Conservation (phyloP, 2,113 vertebrate genomes). For the Myocastor coypus region DNA sequence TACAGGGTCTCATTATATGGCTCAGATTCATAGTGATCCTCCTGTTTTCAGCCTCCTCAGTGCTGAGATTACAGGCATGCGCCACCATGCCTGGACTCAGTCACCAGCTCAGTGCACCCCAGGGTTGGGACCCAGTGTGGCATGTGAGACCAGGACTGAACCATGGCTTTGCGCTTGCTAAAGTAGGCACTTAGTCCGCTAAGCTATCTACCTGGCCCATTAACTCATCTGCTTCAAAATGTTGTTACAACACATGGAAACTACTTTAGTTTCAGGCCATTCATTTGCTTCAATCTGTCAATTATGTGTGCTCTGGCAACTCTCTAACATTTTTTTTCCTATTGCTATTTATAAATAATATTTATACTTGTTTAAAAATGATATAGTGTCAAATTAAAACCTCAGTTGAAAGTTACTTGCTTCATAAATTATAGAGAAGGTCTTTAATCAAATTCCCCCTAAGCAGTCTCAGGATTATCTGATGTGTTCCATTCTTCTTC, state of each 20-base stretch:
- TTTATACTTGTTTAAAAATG: constrained; percentile 21
- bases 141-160: no score
- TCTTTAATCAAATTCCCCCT: not conserved
- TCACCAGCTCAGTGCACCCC: no score
- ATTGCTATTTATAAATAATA: not conserved
- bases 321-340: not conserved
- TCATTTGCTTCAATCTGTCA: constrained; percentile 25
- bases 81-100: no score
- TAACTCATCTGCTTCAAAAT: constrained; percentile 31
- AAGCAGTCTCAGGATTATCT: not conserved
- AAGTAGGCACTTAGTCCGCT: no score
- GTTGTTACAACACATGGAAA: not conserved
- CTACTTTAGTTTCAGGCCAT: not conserved
- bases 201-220: not conserved
- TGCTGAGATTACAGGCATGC: no score
- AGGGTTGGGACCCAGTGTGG: no score
- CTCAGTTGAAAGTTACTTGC: not conserved
- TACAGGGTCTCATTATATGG: no score
- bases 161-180: no score
- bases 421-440: not conserved
- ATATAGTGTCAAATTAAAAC: not conserved
- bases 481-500: not conserved
- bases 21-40: no score
- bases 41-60: no score
- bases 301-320: constrained; percentile 6